Conservation (phyloP, 2,888 invertebrate genomes). For the Subacronicta megacephala region DNA sequence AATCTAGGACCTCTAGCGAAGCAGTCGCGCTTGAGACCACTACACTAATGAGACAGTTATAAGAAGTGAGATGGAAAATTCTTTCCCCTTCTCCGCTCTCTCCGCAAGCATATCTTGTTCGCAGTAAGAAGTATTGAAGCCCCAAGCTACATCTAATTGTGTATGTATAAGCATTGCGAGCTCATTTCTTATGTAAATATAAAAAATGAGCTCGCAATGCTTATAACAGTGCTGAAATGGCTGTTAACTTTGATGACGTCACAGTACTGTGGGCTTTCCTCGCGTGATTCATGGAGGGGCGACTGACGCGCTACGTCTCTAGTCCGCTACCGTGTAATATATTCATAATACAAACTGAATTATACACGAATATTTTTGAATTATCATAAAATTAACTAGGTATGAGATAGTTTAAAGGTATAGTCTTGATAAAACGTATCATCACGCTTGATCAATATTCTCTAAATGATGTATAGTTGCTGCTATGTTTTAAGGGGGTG, state of each 20-base stretch:
- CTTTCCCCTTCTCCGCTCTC: too few relatives aligned
- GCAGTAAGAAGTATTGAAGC: too few relatives aligned
- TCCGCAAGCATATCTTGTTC: too few relatives aligned
- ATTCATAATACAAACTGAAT: constrained; percentile 10
- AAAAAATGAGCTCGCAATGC: constrained; percentile 50
- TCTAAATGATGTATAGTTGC: neutral
- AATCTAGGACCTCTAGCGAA: too few relatives aligned
- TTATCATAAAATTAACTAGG: too few relatives aligned
- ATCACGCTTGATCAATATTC: too few relatives aligned
- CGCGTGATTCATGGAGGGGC: constrained; percentile 71
- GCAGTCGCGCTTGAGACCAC: too few relatives aligned
- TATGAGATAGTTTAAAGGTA: too few relatives aligned
- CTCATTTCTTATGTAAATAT: too few relatives aligned
- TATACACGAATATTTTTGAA: neutral
- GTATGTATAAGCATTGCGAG: constrained; percentile 20
- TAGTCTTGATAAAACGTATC: too few relatives aligned
- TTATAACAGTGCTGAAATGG: constrained; percentile 54
- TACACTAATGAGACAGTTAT: too few relatives aligned
- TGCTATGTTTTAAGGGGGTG: neutral
- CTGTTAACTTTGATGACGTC: constrained; percentile 70
- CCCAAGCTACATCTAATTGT: constrained; percentile 13
- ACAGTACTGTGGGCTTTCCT: constrained; percentile 76
- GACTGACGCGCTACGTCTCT: constrained; percentile 32
- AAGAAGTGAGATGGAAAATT: too few relatives aligned
- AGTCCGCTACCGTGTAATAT: constrained; percentile 17